These are phyloP conservation scores for Cassiopea andromeda DNA, from an alignment of 30 jellyfish, hydroid and myxozoan species.

Conservation along the genomic window DNA sequence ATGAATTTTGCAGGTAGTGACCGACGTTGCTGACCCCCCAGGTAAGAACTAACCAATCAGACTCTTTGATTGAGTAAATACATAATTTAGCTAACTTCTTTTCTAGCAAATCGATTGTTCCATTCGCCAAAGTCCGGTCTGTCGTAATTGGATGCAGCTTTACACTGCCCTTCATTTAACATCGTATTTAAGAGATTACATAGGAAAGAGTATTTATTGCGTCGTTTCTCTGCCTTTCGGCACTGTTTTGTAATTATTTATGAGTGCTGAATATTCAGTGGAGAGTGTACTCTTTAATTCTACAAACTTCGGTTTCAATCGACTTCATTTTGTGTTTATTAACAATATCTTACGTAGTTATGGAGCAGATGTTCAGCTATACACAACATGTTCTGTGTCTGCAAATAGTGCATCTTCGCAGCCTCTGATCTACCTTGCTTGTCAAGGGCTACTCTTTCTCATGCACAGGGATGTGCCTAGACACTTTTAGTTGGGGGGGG, in stretches of 20 bases:
- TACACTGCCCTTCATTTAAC: background rate
- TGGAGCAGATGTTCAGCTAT: background rate
- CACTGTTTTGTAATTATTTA: background rate
- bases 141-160: background rate
- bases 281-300: background rate
- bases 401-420: too few relatives aligned
- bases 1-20: background rate
- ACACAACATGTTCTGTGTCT: background rate
- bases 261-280: background rate
- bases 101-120: background rate
- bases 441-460: too few relatives aligned
- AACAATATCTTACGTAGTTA: background rate
- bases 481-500: too few relatives aligned
- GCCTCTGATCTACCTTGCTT: too few relatives aligned
- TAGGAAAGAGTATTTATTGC: background rate
- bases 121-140: background rate
- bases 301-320: background rate
- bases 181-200: background rate
- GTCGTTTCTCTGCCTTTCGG: background rate
- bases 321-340: too few relatives aligned
- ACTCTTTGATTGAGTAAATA: background rate
- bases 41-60: background rate
- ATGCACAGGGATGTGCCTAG: too few relatives aligned
- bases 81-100: background rate
- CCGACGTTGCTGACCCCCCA: background rate